Evolutionary conservation across 30 jellyfish, hydroid and myxozoan genomes (phyloP), one percentile per base, ranked within the genome.

Genomic region (Aurelia aurita complex sp. Pacific): DNA sequence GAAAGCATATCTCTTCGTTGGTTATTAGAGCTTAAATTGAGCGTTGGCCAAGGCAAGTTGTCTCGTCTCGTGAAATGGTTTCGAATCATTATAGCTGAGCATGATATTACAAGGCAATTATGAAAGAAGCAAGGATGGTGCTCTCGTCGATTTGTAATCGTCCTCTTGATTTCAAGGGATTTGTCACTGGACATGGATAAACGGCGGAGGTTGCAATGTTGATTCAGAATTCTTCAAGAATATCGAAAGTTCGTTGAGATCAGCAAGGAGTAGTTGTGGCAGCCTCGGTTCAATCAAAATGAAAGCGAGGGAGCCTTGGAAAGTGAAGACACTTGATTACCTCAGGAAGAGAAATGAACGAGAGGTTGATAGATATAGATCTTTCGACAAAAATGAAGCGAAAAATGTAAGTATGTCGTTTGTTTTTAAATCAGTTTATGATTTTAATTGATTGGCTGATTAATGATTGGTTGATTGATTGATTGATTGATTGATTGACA

Each of bases 181-280:
- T 16, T 32, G 32, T 57, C 85, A 84, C n/a, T 90, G 97, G 94
- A 68, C 62, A 7, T 91, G 96, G 89, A 78, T 91, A 36, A 89
- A 74, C 82, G 72, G 94, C 64, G 97, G 97, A 3, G 97, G 94
- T 7, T 91, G 97, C 71, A 63, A 77, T 85, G 94, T 85, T 4
- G 94, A 91, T 51, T 50, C 96, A 16, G 43, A 84, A 64, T 73
- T 33, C 52, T 64, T 79, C 71, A 74, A 80, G 52, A 74, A 57
- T 15, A 51, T 80, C 11, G 89, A 59, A 33, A 68, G 51, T 11
- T 15, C 68, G 12, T 18, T 85, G 71, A 16, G 40, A 29, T 76
- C 95, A 14, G 64, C 72, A 17, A 23, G 78, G 16, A 38, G 73
- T 76, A 85, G 89, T 54, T 73, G 69, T 70, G 35, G 57, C 67